A percentile compares a stretch with the other conserved stretches of the same genome.
Conservation (phyloP, 2,113 vertebrate genomes). For the Pagrus major region DNA sequence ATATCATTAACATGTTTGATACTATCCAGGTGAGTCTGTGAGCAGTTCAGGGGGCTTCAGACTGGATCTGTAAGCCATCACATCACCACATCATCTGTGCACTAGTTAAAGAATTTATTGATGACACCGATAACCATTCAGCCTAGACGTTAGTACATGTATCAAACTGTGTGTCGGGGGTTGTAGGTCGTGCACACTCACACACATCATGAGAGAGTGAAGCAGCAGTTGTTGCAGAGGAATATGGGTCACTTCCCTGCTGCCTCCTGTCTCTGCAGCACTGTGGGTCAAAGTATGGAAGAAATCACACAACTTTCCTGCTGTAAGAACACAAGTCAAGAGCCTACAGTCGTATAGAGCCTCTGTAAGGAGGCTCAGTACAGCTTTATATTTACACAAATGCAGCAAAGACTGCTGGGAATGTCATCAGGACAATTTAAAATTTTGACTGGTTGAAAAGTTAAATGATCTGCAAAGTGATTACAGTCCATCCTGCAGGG, state of each 20-base stretch:
- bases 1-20: no score
- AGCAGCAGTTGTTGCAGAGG: constrained; percentile 46
- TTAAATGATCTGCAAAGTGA: no score
- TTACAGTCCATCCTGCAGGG: no score
- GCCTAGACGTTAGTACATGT: neutral
- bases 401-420: neutral
- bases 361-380: no score
- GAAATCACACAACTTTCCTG: neutral
- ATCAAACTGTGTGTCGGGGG: neutral
- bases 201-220: constrained; percentile 34
- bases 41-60: no score
- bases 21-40: no score
- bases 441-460: no score
- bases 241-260: constrained; percentile 66
- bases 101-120: no score
- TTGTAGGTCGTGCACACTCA: neutral
- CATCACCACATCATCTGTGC: no score
- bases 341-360: no score
- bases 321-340: neutral
- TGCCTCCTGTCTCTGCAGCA: constrained; percentile 15
- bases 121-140: neutral
- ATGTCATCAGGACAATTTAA: no score
- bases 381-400: neutral
- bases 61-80: no score
- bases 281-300: constrained; percentile 13